Evolutionary conservation across 2,113 vertebrate species (phyloP).

Genomic region (Vidua macroura): DNA sequence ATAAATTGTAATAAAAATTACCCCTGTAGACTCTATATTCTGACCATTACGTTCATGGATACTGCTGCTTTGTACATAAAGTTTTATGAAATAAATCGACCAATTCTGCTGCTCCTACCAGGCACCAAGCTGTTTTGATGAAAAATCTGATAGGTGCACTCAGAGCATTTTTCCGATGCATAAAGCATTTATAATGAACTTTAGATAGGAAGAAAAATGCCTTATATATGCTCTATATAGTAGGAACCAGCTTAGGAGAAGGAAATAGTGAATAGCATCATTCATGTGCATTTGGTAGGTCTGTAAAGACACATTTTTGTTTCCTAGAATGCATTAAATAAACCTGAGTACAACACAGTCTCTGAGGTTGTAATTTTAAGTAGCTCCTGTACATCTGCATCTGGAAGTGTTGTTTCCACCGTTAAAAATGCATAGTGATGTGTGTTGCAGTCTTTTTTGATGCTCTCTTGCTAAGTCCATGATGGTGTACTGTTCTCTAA

Average conservation of each 20-base stretch:
- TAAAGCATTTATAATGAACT: constrained; percentile 61
- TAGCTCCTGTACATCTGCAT: not conserved
- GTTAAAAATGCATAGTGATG: not conserved
- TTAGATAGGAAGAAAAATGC: constrained; percentile 50
- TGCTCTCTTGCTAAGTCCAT: fast-evolving
- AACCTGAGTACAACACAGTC: not conserved
- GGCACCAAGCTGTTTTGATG: constrained; percentile 67
- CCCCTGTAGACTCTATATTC: constrained; percentile 73
- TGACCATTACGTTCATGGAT: constrained; percentile 76
- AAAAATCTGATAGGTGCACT: constrained; percentile 64
- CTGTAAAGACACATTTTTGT: constrained; percentile 34
- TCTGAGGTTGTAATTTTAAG: not conserved
- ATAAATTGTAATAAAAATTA: constrained; percentile 80
- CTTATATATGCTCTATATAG: not conserved
- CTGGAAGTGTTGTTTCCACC: not conserved
- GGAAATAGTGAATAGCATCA: not conserved
- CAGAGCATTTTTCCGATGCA: constrained; percentile 12
- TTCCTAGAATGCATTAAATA: constrained; percentile 23
- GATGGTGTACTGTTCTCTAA: not conserved
- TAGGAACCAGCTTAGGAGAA: not conserved
- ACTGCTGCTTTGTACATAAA: constrained; percentile 79
- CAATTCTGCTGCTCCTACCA: constrained; percentile 52
- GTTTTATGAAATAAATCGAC: constrained; percentile 82
- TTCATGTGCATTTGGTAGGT: constrained; percentile 13
- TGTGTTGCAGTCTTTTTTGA: not conserved